A percentile compares a stretch with the other conserved stretches of the same genome.
These are phyloP conservation scores for Siniperca chuatsi DNA, from an alignment of 2,113 vertebrate genomes.

Conservation along the genomic window DNA sequence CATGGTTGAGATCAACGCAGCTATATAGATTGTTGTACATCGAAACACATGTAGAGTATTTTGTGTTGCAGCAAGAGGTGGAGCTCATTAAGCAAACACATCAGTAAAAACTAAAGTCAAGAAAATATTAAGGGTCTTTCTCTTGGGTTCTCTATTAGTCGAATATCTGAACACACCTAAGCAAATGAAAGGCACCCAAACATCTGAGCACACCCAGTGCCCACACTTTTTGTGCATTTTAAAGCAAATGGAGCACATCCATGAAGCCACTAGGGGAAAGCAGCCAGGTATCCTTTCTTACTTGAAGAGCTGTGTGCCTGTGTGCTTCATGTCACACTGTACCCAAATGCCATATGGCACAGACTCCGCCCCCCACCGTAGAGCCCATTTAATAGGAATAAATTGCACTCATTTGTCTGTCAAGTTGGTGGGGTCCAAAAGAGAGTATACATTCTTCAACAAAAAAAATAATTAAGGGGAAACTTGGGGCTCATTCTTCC, in stretches of 20 bases:
- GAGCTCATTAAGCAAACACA: background rate
- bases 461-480: conserved; percentile 61
- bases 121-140: background rate
- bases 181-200: no score
- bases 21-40: background rate
- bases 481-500: conserved; percentile 64
- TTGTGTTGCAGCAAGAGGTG: background rate
- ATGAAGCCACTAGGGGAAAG: conserved; percentile 25
- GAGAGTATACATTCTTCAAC: conserved; percentile 42
- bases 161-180: no score
- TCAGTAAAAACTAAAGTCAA: background rate
- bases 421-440: conserved; percentile 34
- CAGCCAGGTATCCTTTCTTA: conserved; percentile 24
- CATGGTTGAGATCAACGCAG: background rate
- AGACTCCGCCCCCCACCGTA: conserved; percentile 1
- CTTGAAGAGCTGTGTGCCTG: conserved; percentile 43
- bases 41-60: background rate
- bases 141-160: background rate
- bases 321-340: conserved; percentile 18
- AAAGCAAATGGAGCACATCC: conserved; percentile 33
- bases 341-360: conserved; percentile 46
- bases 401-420: conserved; percentile 66
- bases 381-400: conserved; percentile 65
- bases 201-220: background rate
- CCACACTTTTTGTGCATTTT: conserved; percentile 17